These are phyloP conservation scores for Plectrocnemia conspersa DNA, from an alignment of 1,140 invertebrate genomes.

Conservation along the genomic window DNA sequence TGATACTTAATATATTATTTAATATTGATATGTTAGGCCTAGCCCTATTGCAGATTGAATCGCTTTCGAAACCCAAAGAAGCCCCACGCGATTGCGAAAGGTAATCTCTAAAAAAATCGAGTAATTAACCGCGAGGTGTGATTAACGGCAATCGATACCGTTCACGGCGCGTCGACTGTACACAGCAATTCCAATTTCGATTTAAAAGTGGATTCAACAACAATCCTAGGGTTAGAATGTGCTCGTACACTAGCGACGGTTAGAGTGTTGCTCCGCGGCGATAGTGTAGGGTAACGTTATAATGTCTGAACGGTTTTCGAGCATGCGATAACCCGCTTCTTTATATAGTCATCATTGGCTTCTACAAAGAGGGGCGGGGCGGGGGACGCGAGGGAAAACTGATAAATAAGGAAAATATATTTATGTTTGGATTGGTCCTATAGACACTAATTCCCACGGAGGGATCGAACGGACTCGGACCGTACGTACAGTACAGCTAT, in stretches of 20 bases:
- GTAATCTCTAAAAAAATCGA: too few species aligned
- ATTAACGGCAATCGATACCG: too few species aligned
- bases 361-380: not conserved
- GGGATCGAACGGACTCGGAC: too few species aligned
- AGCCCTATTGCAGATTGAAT: too few species aligned
- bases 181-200: slow-evolving; percentile 36
- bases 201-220: slow-evolving; percentile 36
- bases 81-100: too few species aligned
- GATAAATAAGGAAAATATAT: slow-evolving; percentile 6
- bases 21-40: too few species aligned
- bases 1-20: too few species aligned
- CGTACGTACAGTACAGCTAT: too few species aligned
- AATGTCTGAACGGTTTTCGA: slow-evolving; percentile 32
- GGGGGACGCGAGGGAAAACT: not conserved
- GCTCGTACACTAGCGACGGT: slow-evolving; percentile 8
- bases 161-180: slow-evolving; percentile 17
- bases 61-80: too few species aligned
- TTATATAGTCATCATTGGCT: slow-evolving; percentile 33
- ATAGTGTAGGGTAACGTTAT: slow-evolving; percentile 27
- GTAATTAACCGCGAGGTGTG: too few species aligned
- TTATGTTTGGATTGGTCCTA: not conserved
- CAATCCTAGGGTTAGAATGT: slow-evolving; percentile 32
- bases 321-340: slow-evolving; percentile 33
- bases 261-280: slow-evolving; percentile 8
- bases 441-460: too few species aligned